A percentile compares a stretch with the other conserved stretches of the same genome.
Conservation (phyloP, 1,140 invertebrate genomes). For the Pararge aegeria region DNA sequence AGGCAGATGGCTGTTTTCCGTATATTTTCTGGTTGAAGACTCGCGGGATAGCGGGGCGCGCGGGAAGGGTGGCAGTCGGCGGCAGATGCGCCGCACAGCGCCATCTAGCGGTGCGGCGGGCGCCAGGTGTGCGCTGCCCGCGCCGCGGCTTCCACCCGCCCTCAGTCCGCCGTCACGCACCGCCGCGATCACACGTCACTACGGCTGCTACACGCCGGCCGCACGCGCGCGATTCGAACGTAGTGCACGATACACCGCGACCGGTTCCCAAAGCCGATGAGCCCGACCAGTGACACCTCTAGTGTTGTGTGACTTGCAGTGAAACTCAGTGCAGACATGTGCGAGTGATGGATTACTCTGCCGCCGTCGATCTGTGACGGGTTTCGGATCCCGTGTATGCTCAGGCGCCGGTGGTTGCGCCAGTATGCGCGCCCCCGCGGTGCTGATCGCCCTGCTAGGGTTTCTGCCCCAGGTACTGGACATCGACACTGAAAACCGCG, state of each 20-base stretch:
- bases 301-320: slow-evolving; percentile 76
- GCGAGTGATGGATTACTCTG: slow-evolving; percentile 74
- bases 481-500: slow-evolving; percentile 57
- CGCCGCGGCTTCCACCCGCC: slow-evolving; percentile 65
- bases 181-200: slow-evolving; percentile 57
- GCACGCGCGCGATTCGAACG: slow-evolving; percentile 74
- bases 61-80: slow-evolving; percentile 35
- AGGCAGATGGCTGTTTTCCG: slow-evolving; percentile 69
- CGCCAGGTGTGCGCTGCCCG: slow-evolving; percentile 69
- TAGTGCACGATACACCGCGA: slow-evolving; percentile 69
- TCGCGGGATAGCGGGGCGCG: slow-evolving; percentile 39
- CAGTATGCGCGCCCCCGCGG: slow-evolving; percentile 75
- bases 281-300: slow-evolving; percentile 72
- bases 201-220: slow-evolving; percentile 52
- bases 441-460: slow-evolving; percentile 76
- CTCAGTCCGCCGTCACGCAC: slow-evolving; percentile 73
- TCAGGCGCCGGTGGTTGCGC: slow-evolving; percentile 75
- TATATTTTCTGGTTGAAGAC: slow-evolving; percentile 67
- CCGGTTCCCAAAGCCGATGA: slow-evolving; percentile 68
- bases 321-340: slow-evolving; percentile 73
- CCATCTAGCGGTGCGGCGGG: slow-evolving; percentile 59
- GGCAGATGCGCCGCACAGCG: slow-evolving; percentile 74
- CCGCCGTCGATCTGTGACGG: slow-evolving; percentile 65
- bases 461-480: slow-evolving; percentile 75
- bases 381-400: slow-evolving; percentile 65